Percentiles rank a stretch among this genome's conserved stretches.
Conservation (phyloP, 2,888 invertebrate species). For the Tholera decimalis region DNA sequence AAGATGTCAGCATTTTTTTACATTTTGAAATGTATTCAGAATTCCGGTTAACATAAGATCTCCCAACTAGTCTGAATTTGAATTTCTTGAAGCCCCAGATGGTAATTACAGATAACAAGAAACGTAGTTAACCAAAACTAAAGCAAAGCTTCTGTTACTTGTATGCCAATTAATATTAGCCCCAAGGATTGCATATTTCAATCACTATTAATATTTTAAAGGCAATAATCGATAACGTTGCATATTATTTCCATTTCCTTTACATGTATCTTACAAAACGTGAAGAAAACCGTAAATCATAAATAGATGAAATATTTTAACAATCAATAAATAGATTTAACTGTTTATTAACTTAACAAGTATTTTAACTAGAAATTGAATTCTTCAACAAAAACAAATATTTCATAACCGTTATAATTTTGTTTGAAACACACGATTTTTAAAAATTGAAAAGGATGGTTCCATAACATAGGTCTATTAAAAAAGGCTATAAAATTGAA, state of each 20-base stretch:
- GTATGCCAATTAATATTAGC: slow-evolving; percentile 9
- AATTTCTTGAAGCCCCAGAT: neutral
- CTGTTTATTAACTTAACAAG: neutral
- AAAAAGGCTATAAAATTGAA: neutral
- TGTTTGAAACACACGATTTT: too few species aligned
- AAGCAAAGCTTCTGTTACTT: slow-evolving; percentile 1
- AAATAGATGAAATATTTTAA: neutral
- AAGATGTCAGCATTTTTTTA: too few species aligned
- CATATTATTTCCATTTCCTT: neutral
- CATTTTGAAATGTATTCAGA: too few species aligned
- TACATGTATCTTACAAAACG: neutral
- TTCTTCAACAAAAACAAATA: neutral
- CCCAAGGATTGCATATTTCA: neutral
- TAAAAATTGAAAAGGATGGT: neutral
- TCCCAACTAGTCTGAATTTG: neutral
- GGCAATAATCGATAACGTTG: neutral
- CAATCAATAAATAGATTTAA: neutral
- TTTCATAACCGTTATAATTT: too few species aligned
- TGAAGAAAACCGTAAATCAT: neutral
- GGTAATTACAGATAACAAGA: neutral
- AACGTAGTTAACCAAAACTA: neutral
- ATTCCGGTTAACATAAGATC: neutral
- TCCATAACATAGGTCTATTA: neutral
- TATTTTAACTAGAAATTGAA: neutral
- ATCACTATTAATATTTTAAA: slow-evolving; percentile 8